These are phyloP conservation scores for Tetragonula carbonaria DNA, from an alignment of 2,888 invertebrate genomes.

Conservation along the genomic window DNA sequence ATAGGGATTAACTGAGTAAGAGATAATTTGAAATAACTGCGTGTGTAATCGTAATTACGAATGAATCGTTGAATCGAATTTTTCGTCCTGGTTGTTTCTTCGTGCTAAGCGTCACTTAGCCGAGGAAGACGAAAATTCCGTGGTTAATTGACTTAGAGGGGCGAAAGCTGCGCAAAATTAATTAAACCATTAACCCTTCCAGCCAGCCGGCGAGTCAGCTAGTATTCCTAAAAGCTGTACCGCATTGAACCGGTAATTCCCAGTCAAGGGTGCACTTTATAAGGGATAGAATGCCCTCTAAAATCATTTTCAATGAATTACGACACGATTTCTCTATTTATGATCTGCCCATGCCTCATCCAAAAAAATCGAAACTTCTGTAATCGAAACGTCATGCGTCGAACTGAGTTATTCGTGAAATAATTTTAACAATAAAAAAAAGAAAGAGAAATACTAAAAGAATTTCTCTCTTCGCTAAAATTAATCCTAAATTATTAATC, in stretches of 20 bases:
- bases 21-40: too few species aligned
- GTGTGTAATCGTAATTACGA: not conserved
- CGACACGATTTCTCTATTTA: not conserved
- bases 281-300: slow-evolving; percentile 13
- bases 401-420: not conserved
- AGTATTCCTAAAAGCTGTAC: slow-evolving; percentile 62
- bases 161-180: slow-evolving; percentile 67
- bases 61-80: not conserved
- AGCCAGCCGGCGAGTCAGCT: slow-evolving; percentile 5
- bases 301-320: slow-evolving; percentile 33
- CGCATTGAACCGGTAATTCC: slow-evolving; percentile 56
- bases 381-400: not conserved
- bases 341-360: not conserved
- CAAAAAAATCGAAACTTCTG: not conserved
- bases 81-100: slow-evolving; percentile 31
- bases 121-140: slow-evolving; percentile 52
- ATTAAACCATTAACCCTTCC: slow-evolving; percentile 71
- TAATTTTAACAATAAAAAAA: not conserved
- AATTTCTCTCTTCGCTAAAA: not conserved
- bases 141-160: slow-evolving; percentile 55
- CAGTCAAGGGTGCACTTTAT: slow-evolving; percentile 51
- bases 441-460: not conserved
- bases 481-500: not conserved
- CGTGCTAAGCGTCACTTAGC: slow-evolving; percentile 26
- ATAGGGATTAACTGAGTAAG: too few species aligned